Percentiles rank a stretch among this genome's conserved stretches.
These are phyloP conservation scores for Pandemis heparana DNA, from an alignment of 2,888 invertebrate genomes.

Conservation along the genomic window DNA sequence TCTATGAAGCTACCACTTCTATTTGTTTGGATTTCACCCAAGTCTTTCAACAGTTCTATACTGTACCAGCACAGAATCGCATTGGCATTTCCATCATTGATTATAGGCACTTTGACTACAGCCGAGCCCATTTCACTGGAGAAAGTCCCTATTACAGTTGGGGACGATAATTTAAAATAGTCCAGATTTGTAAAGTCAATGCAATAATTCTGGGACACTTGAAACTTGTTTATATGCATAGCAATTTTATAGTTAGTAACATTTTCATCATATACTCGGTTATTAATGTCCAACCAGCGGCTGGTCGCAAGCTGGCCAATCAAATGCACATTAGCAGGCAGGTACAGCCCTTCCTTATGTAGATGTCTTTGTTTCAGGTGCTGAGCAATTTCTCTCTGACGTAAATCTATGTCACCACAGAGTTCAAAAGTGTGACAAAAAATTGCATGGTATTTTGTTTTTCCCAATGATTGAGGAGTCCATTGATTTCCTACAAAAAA, in stretches of 20 bases:
- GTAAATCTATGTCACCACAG: conserved; percentile 85
- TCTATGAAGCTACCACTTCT: conserved; percentile 74
- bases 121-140: conserved; percentile 49
- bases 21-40: conserved; percentile 72
- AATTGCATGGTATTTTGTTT: conserved; percentile 81
- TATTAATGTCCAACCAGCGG: conserved; percentile 85
- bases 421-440: conserved; percentile 83
- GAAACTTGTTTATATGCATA: conserved; percentile 85
- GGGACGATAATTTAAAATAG: conserved; percentile 71
- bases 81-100: conserved; percentile 72
- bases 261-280: conserved; percentile 85
- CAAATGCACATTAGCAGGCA: conserved; percentile 83
- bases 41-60: conserved; percentile 73
- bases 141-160: conserved; percentile 59
- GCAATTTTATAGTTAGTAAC: conserved; percentile 83
- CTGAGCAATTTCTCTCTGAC: conserved; percentile 58
- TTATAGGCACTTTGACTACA: conserved; percentile 60
- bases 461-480: conserved; percentile 57
- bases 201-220: conserved; percentile 85
- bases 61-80: conserved; percentile 85
- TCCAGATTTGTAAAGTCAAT: conserved; percentile 75
- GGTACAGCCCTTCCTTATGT: conserved; percentile 72
- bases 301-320: conserved; percentile 87
- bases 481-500: conserved; percentile 69
- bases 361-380: conserved; percentile 67